These are phyloP conservation scores for Archaeoteleia sp. DNA, from an alignment of 2,888 invertebrate species.

Conservation along the genomic window DNA sequence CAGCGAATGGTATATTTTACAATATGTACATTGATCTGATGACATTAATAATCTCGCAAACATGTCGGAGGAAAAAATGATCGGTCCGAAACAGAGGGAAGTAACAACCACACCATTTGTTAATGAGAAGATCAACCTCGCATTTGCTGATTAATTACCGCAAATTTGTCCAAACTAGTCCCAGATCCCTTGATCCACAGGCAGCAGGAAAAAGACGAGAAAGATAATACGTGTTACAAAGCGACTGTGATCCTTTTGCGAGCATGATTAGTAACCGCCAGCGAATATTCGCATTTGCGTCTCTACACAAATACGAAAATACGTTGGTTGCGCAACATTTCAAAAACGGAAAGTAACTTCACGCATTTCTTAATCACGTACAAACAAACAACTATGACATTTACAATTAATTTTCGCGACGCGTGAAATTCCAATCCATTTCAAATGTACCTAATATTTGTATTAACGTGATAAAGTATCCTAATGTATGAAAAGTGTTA, in stretches of 20 bases:
- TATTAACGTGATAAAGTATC: constrained; percentile 14
- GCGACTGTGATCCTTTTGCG: constrained; percentile 1
- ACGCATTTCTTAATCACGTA: too few species aligned
- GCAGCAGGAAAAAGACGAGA: constrained; percentile 60
- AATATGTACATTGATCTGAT: constrained; percentile 1
- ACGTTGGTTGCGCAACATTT: too few species aligned
- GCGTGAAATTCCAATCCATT: too few species aligned
- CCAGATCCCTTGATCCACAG: constrained; percentile 66
- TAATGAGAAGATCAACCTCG: constrained; percentile 21
- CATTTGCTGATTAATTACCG: constrained; percentile 68
- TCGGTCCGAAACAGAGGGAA: constrained; percentile 1
- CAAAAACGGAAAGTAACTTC: too few species aligned
- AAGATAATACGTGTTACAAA: constrained; percentile 42
- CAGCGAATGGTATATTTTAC: too few species aligned
- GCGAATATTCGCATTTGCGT: too few species aligned
- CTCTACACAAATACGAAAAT: too few species aligned
- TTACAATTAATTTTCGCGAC: too few species aligned
- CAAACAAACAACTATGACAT: too few species aligned
- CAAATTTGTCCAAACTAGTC: constrained; percentile 70
- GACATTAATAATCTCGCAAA: constrained; percentile 4
- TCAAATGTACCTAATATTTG: too few species aligned
- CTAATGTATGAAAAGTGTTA: constrained; percentile 25
- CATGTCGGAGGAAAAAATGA: too few species aligned
- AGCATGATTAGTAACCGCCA: not conserved
- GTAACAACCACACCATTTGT: constrained; percentile 14